Conservation (phyloP, 2,797 vertebrate species). For the Eupleurogrammus muticus region DNA sequence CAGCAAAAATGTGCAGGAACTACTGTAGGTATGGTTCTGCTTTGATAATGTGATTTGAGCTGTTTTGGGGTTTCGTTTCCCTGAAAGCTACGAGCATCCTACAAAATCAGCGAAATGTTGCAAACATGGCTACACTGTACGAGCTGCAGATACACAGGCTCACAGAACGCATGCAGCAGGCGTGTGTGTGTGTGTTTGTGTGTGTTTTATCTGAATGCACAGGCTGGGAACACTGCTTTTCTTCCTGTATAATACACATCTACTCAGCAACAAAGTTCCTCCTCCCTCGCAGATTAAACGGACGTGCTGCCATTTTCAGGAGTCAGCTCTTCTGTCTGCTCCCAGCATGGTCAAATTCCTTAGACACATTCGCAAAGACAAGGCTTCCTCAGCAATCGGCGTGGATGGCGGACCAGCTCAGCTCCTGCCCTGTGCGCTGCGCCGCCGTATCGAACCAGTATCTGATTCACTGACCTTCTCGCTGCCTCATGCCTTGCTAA, state of each 20-base stretch:
- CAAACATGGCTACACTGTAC: conserved; percentile 8
- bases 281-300: conserved; percentile 52
- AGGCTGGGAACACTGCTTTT: conserved; percentile 24
- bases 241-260: conserved; percentile 52
- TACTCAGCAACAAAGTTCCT: conserved; percentile 71
- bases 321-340: conserved; percentile 75
- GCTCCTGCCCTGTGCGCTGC: conserved; percentile 68
- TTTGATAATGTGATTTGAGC: conserved; percentile 44
- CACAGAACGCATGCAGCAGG: conserved; percentile 22
- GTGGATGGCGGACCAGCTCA: conserved; percentile 62
- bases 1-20: conserved; percentile 37
- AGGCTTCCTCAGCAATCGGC: conserved; percentile 76
- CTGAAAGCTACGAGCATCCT: conserved; percentile 30
- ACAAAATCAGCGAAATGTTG: conserved; percentile 60
- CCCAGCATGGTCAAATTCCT: conserved; percentile 69
- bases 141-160: conserved; percentile 22
- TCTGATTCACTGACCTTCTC: conserved; percentile 86
- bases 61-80: conserved; percentile 33
- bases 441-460: conserved; percentile 76
- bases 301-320: conserved; percentile 59
- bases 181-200: too few species aligned
- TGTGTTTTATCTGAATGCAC: conserved; percentile 55
- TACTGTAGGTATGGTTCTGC: conserved; percentile 39
- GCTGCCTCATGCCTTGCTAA: conserved; percentile 89
- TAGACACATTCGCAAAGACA: conserved; percentile 73